phyloP scores from a whole-genome alignment of 1,140 invertebrate genomes.

The Yoshiicerus persimilis region DNA sequence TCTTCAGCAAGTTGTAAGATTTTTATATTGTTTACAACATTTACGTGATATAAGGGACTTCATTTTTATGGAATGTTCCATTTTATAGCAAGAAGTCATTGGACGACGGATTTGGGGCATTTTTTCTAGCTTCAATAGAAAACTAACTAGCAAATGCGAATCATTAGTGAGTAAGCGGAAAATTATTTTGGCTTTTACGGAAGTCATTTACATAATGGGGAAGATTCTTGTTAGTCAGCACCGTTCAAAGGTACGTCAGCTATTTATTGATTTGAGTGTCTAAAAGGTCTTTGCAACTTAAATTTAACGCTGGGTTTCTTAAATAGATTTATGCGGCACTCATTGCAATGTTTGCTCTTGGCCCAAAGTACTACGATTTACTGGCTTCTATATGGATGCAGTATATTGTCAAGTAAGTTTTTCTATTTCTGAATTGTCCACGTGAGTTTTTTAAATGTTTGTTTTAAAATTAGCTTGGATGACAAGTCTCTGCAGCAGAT shows the following conservation, averaged over 20 bases:
- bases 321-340: slow-evolving; percentile 23
- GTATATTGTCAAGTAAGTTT: slow-evolving; percentile 26
- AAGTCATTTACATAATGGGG: neutral
- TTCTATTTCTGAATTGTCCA: neutral
- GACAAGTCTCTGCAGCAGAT: slow-evolving; percentile 72
- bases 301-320: neutral
- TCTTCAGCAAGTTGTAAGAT: neutral
- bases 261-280: neutral
- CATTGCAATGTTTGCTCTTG: neutral
- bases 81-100: neutral
- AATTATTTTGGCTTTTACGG: neutral
- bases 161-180: neutral
- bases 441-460: neutral
- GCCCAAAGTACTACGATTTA: slow-evolving; percentile 18
- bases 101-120: neutral
- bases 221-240: neutral
- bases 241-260: neutral
- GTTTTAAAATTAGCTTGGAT: slow-evolving; percentile 65
- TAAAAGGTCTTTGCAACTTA: neutral
- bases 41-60: no score
- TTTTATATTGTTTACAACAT: neutral
- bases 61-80: neutral
- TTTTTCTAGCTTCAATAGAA: neutral
- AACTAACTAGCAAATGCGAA: neutral
- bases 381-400: neutral